Evolutionary conservation across 2,113 vertebrate species (phyloP).

Genomic region (Dascyllus trimaculatus): DNA sequence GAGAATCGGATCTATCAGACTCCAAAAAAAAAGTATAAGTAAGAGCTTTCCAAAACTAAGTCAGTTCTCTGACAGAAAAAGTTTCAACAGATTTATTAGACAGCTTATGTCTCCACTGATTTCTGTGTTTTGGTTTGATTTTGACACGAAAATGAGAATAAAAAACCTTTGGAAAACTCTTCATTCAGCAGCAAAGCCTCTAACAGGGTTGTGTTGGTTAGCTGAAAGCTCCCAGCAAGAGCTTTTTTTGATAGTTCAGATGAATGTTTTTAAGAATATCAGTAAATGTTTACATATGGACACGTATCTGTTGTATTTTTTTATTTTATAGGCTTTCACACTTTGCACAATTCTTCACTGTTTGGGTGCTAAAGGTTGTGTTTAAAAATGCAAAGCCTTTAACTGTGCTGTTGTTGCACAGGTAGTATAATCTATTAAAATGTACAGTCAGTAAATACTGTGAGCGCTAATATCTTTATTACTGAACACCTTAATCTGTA

Average conservation of each 20-base stretch:
- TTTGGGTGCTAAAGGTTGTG: constrained; percentile 63
- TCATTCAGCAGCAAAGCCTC: background rate
- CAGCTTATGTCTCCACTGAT: background rate
- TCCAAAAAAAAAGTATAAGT: background rate
- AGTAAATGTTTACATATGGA: constrained; percentile 67
- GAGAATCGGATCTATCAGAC: background rate
- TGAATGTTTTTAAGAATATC: constrained; percentile 41
- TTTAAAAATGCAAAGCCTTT: constrained; percentile 45
- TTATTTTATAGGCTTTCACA: constrained; percentile 52
- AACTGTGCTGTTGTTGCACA: constrained; percentile 41
- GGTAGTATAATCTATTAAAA: constrained; percentile 52
- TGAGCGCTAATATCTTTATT: constrained; percentile 80
- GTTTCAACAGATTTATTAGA: background rate
- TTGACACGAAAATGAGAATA: background rate
- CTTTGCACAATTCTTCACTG: constrained; percentile 70
- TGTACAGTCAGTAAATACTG: constrained; percentile 82
- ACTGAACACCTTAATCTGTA: constrained; percentile 70
- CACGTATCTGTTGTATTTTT: constrained; percentile 26
- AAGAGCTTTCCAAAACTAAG: constrained; percentile 1
- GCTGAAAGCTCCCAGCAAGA: background rate
- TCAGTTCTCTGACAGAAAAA: background rate
- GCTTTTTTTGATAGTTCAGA: constrained; percentile 22
- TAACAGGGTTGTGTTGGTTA: background rate
- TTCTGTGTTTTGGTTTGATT: constrained; percentile 5
- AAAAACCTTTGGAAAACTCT: background rate